Conservation (phyloP, 1,140 invertebrate species). For the Euura lappo region DNA sequence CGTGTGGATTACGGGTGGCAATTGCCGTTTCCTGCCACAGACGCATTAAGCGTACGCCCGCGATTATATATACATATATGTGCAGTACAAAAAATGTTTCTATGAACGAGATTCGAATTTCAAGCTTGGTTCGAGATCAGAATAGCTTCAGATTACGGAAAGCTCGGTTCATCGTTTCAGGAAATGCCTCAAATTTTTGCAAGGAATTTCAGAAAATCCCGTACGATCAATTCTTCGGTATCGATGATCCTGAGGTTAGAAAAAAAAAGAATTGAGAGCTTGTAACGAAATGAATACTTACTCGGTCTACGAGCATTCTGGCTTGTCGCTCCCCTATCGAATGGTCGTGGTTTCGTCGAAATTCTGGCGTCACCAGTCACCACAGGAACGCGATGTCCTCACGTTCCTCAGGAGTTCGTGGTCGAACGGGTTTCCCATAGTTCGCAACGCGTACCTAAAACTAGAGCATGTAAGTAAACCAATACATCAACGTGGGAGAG, state of each 20-base stretch:
- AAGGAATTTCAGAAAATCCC: no score
- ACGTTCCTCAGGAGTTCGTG: slow-evolving; percentile 6
- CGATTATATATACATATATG: no score
- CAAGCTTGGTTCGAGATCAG: no score
- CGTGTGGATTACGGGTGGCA: neutral
- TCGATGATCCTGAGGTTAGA: no score
- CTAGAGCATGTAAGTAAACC: neutral
- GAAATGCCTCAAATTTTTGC: no score
- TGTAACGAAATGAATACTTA: neutral
- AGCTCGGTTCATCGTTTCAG: no score
- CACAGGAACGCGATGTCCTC: neutral
- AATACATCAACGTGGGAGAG: neutral
- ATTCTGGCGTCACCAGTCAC: neutral
- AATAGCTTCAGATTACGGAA: no score
- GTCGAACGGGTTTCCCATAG: neutral
- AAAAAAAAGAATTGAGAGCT: neutral
- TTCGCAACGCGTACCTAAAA: neutral
- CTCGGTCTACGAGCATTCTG: neutral
- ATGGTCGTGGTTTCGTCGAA: slow-evolving; percentile 1
- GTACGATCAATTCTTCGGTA: no score
- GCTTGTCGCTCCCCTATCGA: neutral
- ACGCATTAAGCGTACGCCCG: no score
- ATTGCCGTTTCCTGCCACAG: slow-evolving; percentile 4
- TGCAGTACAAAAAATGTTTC: no score
- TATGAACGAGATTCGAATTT: no score